Evolutionary conservation across 2,113 vertebrate species (phyloP).

Genomic region (Tringa solitaria): DNA sequence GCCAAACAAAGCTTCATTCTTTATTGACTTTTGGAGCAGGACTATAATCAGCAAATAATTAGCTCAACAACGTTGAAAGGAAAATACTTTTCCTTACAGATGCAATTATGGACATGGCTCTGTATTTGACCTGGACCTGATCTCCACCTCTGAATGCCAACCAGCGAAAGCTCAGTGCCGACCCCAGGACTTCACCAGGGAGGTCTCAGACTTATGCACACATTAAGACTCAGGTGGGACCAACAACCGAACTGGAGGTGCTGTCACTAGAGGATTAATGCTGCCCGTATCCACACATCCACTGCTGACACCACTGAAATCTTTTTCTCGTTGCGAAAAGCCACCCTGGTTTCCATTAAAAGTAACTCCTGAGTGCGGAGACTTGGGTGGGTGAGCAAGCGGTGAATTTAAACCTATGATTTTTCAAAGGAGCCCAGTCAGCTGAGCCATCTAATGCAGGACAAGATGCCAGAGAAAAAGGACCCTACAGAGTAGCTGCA

Average conservation of each 20-base stretch:
- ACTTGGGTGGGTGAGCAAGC: background rate
- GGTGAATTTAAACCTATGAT: background rate
- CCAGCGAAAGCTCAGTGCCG: background rate
- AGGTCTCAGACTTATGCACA: background rate
- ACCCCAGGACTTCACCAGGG: background rate
- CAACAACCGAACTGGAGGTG: background rate
- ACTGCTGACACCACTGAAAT: background rate
- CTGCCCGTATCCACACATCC: background rate
- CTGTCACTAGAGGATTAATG: background rate
- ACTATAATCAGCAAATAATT: conserved; percentile 17
- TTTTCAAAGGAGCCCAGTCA: background rate
- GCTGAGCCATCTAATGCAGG: background rate
- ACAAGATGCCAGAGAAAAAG: background rate
- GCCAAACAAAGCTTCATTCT: background rate
- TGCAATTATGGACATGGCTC: background rate
- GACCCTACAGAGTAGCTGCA: background rate
- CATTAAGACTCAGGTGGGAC: background rate
- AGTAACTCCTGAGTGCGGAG: background rate
- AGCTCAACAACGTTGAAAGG: background rate
- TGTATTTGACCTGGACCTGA: background rate
- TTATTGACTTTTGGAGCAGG: conserved; percentile 22
- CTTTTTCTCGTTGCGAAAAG: background rate
- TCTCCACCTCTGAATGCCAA: background rate
- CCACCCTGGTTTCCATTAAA: background rate
- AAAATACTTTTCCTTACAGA: background rate